Percentiles rank a stretch among this genome's conserved stretches.
These are phyloP conservation scores for Amphipyra tragopoginis DNA, from an alignment of 2,888 invertebrate genomes.

Conservation along the genomic window DNA sequence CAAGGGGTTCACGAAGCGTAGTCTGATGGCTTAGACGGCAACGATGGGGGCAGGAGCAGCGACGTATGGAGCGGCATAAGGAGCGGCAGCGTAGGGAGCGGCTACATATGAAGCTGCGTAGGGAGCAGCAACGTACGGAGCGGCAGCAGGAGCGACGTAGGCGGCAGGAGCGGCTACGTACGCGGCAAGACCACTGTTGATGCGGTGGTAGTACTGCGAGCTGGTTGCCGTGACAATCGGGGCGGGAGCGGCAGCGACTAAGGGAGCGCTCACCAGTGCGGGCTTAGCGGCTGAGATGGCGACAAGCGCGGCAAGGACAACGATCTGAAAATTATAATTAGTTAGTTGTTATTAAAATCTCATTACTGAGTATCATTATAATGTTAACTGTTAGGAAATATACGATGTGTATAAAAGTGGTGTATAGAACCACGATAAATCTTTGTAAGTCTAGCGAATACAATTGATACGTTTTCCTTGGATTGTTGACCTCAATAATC, in stretches of 20 bases:
- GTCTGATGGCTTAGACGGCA: conserved; percentile 60
- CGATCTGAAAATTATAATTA: conserved; percentile 68
- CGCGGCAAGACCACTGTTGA: conserved; percentile 88
- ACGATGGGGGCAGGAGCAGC: conserved; percentile 63
- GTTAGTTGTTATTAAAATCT: not conserved
- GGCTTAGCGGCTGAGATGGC: conserved; percentile 81
- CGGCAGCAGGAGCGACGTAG: conserved; percentile 73
- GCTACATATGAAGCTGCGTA: conserved; percentile 63
- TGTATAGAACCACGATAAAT: too few species aligned
- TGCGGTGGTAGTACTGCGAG: conserved; percentile 92
- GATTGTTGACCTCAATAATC: too few species aligned
- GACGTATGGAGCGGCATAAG: conserved; percentile 34
- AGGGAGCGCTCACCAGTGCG: conserved; percentile 72
- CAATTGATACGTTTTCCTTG: not conserved
- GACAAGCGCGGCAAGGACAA: conserved; percentile 77
- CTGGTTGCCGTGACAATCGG: conserved; percentile 91
- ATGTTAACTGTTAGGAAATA: too few species aligned
- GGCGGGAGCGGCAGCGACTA: conserved; percentile 80
- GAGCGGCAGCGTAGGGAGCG: conserved; percentile 53
- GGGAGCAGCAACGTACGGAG: conserved; percentile 68
- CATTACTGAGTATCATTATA: not conserved
- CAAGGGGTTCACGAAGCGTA: conserved; percentile 44
- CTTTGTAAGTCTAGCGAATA: too few species aligned
- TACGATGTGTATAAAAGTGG: not conserved
- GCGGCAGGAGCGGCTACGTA: conserved; percentile 83